Percentiles rank a stretch among this genome's conserved stretches.
phyloP scores from a whole-genome alignment of 2,888 invertebrate genomes.

The Rotaria sp. region DNA sequence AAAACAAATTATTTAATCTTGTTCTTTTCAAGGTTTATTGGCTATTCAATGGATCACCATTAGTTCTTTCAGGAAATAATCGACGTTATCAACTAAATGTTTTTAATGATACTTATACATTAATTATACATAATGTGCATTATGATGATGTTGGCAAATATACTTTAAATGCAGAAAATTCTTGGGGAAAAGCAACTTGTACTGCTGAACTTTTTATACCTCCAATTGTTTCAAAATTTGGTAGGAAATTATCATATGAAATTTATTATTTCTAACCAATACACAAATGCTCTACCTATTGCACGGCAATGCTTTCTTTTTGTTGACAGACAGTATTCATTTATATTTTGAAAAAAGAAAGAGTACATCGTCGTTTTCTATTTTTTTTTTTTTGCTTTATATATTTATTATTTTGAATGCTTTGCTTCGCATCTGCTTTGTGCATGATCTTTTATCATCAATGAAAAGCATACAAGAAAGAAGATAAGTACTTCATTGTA shows the following conservation, averaged over 20 bases:
- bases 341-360: neutral
- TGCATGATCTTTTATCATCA: neutral
- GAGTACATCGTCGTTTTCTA: neutral
- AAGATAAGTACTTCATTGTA: neutral
- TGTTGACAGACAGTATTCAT: neutral
- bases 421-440: neutral
- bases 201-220: conserved; percentile 59
- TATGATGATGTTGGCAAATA: conserved; percentile 64
- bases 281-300: neutral
- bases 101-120: conserved; percentile 54
- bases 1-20: neutral
- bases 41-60: conserved; percentile 64
- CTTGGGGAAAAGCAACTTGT: conserved; percentile 66
- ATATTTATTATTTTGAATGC: neutral
- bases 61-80: neutral
- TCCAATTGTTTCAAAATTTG: neutral
- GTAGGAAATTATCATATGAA: neutral
- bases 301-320: neutral
- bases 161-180: conserved; percentile 84
- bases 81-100: conserved; percentile 24
- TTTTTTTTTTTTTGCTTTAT: neutral
- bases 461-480: neutral
- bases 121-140: conserved; percentile 54
- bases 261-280: neutral
- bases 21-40: conserved; percentile 60